phyloP scores from a whole-genome alignment of 2,113 vertebrate species.

The Cepphus grylle region DNA sequence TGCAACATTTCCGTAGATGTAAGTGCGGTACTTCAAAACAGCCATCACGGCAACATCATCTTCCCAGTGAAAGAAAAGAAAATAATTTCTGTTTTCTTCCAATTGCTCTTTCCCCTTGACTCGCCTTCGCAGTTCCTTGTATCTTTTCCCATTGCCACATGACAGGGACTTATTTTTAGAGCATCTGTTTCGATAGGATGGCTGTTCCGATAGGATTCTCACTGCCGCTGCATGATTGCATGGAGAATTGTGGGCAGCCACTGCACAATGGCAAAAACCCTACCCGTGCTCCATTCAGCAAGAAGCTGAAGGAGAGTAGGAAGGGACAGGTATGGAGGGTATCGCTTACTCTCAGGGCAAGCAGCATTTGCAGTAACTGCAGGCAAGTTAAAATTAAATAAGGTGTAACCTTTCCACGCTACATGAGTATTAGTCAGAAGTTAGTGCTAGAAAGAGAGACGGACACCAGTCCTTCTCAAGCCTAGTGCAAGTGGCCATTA shows the following conservation, averaged over 20 bases:
- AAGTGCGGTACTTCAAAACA: background rate
- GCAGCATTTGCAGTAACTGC: background rate
- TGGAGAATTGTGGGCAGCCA: background rate
- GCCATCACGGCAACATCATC: background rate
- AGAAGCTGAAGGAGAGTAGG: background rate
- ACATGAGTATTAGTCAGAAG: background rate
- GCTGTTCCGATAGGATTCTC: background rate
- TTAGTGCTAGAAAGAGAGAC: background rate
- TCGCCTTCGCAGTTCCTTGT: background rate
- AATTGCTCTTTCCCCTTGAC: background rate
- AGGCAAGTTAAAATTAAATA: background rate
- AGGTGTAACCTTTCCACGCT: background rate
- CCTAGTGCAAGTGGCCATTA: background rate
- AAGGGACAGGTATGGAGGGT: background rate
- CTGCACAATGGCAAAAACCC: background rate
- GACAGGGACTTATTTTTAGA: background rate
- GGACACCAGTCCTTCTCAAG: background rate
- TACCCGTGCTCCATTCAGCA: background rate
- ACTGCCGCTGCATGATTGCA: background rate
- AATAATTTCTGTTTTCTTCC: background rate
- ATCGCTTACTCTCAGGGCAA: background rate
- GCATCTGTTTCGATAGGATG: background rate
- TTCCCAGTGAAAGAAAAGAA: background rate
- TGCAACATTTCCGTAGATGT: fast-evolving
- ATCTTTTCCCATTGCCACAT: background rate